Evolutionary conservation across 2,888 invertebrate species (phyloP), one percentile per base, ranked within the genome.

Genomic region (Hyalella azteca): DNA sequence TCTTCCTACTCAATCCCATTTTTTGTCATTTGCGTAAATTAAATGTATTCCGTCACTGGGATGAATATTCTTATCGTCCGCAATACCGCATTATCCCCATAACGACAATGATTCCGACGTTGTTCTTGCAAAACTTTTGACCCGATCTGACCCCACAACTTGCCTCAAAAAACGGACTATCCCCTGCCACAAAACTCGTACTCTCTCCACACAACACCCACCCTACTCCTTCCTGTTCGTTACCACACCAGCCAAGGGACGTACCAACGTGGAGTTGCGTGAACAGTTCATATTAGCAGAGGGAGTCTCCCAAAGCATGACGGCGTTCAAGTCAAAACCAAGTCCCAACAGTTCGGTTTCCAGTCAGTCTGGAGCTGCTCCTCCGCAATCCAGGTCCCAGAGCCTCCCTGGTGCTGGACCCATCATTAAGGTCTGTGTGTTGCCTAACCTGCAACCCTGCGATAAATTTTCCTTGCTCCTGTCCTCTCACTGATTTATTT

Each of bases 261-360:
- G 98, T 91, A 98, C 98, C 90, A 99, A 99, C 92, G 95, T 98
- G 91, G 98, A 98, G 91, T 93, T 99, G 88, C 93, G 98, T 88
- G 98, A 98, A 91, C 96, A 97, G 91, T 98, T 98, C 92, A 96
- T 97, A 89, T 91, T 98, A 91, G 97, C 98, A 87, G 95, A 97
- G 89, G 98, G 98, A 88, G 97, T 97, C 86, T 95, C 96, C 89
- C 98, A 99, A 92, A 95, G 95, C 89, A 98, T 99, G 97, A 94
- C 97, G 88, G 95, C 96, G 88, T 99, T 99, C 93, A 94, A 94
- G 91, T 93, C 97, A 88, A 96, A 96, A 91, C 82, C 81, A 59
- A 87, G 88, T 83, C 93, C 93, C 88, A 92, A 93, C 88, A 93
- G 93, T 84, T 89, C 87, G 48, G 86, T 87, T 79, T 88, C 87